Percentiles rank a stretch among this genome's conserved stretches.
Evolutionary conservation across 1,140 invertebrate species (phyloP).

Genomic region (Temnothorax curvispinosus): DNA sequence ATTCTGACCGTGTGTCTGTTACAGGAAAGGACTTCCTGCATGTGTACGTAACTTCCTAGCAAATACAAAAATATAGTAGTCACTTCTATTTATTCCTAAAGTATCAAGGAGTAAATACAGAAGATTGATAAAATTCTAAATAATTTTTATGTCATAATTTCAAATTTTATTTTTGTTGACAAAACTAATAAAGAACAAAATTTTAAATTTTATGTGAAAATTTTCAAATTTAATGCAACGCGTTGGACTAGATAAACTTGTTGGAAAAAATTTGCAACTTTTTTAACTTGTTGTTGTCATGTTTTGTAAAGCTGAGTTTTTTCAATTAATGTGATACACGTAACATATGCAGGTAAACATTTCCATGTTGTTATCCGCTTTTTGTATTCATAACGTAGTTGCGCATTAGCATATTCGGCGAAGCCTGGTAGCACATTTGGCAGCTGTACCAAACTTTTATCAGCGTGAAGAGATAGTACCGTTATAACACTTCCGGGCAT

Average conservation of each 20-base stretch:
- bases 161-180: background rate
- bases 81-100: background rate
- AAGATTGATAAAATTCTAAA: background rate
- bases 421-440: constrained; percentile 21
- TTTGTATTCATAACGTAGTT: constrained; percentile 25
- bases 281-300: background rate
- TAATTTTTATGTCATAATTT: background rate
- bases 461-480: constrained; percentile 15
- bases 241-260: background rate
- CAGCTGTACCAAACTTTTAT: constrained; percentile 39
- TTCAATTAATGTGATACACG: constrained; percentile 8
- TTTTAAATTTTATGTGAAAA: background rate
- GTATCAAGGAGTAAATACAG: background rate
- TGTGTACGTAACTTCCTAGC: background rate
- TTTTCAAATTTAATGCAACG: background rate
- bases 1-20: constrained; percentile 22
- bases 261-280: background rate
- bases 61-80: background rate
- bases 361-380: constrained; percentile 11
- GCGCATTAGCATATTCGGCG: constrained; percentile 44
- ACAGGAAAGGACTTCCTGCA: background rate
- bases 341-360: background rate
- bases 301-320: background rate
- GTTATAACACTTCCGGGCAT: constrained; percentile 20
- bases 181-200: background rate